Conservation (phyloP, 1,140 invertebrate genomes). For the Drosophila simulans region DNA sequence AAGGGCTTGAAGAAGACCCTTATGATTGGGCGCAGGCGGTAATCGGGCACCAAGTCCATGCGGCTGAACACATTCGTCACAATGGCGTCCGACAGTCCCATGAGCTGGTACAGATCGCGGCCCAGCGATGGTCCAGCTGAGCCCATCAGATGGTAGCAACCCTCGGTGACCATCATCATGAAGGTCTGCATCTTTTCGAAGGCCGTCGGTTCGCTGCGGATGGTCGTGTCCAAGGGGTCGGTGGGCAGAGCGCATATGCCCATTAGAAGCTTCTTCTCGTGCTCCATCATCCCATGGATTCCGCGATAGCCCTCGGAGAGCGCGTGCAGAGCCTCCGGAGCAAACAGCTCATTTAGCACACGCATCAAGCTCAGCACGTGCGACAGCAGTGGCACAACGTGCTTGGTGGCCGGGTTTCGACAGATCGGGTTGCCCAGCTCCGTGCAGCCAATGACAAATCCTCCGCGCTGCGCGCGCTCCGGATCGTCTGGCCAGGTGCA, state of each 20-base stretch:
- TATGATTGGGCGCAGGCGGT: conserved; percentile 92
- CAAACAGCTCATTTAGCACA: conserved; percentile 92
- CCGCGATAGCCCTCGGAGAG: conserved; percentile 89
- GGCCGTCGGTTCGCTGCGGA: conserved; percentile 86
- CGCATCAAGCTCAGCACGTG: conserved; percentile 90
- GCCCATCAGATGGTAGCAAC: conserved; percentile 91
- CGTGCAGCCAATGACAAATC: conserved; percentile 91
- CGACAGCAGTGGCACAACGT: conserved; percentile 91
- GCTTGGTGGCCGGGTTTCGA: conserved; percentile 93
- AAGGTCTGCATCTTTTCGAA: conserved; percentile 93
- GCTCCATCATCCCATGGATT: conserved; percentile 89
- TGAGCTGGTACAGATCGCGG: conserved; percentile 91
- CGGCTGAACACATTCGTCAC: conserved; percentile 89
- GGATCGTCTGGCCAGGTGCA: conserved; percentile 93
- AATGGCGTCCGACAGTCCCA: conserved; percentile 88
- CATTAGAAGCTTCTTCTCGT: conserved; percentile 89
- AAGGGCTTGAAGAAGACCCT: conserved; percentile 94
- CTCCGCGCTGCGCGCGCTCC: conserved; percentile 91
- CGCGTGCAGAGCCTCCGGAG: conserved; percentile 87
- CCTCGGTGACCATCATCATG: conserved; percentile 89
- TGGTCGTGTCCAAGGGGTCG: conserved; percentile 85
- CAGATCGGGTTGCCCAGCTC: conserved; percentile 91
- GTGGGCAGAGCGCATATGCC: conserved; percentile 85
- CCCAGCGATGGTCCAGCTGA: conserved; percentile 91
- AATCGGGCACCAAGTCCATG: conserved; percentile 92